These are phyloP conservation scores for Apamea monoglypha DNA, from an alignment of 2,888 invertebrate genomes.

Conservation along the genomic window DNA sequence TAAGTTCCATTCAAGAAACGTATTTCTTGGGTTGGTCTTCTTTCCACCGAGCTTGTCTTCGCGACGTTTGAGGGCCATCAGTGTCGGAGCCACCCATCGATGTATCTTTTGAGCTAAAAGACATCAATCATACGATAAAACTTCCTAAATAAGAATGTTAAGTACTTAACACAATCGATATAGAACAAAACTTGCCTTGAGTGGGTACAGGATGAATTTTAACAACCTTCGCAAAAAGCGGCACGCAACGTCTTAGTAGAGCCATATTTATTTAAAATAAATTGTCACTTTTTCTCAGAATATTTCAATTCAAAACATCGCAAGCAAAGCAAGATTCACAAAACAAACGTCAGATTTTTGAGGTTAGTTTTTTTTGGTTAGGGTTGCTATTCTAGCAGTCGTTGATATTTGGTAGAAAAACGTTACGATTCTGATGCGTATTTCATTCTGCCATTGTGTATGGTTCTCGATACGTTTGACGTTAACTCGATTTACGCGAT, in stretches of 20 bases:
- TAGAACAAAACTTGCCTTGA: constrained; percentile 73
- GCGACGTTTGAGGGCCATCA: constrained; percentile 91
- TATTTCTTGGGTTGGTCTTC: constrained; percentile 88
- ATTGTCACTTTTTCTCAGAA: constrained; percentile 1
- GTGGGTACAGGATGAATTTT: constrained; percentile 72
- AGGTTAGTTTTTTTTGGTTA: constrained; percentile 44
- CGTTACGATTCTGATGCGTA: neutral
- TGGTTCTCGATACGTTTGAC: too few relatives aligned
- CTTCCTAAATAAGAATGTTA: neutral
- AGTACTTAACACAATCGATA: constrained; percentile 5
- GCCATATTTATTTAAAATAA: constrained; percentile 74
- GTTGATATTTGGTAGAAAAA: constrained; percentile 5
- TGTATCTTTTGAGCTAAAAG: constrained; percentile 83
- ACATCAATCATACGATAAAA: constrained; percentile 8
- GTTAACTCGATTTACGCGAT: too few relatives aligned
- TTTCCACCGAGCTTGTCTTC: constrained; percentile 91
- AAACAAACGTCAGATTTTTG: constrained; percentile 54
- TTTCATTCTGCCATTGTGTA: neutral
- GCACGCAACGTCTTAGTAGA: constrained; percentile 78
- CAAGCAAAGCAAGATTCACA: constrained; percentile 31
- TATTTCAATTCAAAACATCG: constrained; percentile 49
- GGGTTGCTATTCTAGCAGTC: constrained; percentile 11
- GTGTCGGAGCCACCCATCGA: constrained; percentile 93
- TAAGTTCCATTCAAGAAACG: constrained; percentile 96
- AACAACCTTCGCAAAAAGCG: constrained; percentile 73